A percentile compares a stretch with the other conserved stretches of the same genome.
phyloP scores from a whole-genome alignment of 1,140 invertebrate species.

The Mesaphorura yosii region DNA sequence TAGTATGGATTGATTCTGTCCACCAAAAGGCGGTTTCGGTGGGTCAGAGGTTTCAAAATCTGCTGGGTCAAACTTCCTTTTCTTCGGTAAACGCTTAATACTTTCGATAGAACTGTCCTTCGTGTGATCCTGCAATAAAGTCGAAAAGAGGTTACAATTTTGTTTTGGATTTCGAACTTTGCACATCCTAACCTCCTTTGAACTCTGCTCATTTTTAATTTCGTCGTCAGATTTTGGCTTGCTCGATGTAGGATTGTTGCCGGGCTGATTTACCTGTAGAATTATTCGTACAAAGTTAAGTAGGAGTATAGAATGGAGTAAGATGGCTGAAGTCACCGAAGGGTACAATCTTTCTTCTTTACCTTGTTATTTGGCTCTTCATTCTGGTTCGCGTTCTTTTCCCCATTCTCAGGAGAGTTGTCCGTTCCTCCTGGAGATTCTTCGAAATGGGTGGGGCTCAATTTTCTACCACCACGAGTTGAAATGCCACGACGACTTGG shows the following conservation, averaged over 20 bases:
- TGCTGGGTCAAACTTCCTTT: conserved; percentile 29
- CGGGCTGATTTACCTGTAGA: too few relatives aligned
- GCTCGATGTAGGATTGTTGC: too few relatives aligned
- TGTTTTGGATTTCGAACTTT: too few relatives aligned
- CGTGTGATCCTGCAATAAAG: neutral
- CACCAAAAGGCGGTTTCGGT: neutral
- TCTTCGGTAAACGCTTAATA: conserved; percentile 25
- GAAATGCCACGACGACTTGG: conserved; percentile 1
- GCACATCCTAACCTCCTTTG: too few relatives aligned
- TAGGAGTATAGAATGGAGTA: too few relatives aligned
- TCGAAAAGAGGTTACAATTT: neutral
- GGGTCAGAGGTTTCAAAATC: conserved; percentile 24
- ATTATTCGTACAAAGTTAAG: too few relatives aligned
- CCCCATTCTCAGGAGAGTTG: conserved; percentile 5
- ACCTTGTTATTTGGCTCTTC: conserved; percentile 3
- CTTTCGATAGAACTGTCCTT: conserved; percentile 13
- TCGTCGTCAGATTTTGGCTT: too few relatives aligned
- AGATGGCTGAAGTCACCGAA: too few relatives aligned
- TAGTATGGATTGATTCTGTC: neutral
- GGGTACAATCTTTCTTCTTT: too few relatives aligned
- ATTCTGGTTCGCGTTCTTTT: conserved; percentile 3
- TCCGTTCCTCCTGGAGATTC: neutral
- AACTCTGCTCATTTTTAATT: too few relatives aligned
- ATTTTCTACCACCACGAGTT: conserved; percentile 5
- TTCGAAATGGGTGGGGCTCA: conserved; percentile 3